Evolutionary conservation across 2,113 vertebrate genomes (phyloP).

Genomic region (Muntiacus muntjak): DNA sequence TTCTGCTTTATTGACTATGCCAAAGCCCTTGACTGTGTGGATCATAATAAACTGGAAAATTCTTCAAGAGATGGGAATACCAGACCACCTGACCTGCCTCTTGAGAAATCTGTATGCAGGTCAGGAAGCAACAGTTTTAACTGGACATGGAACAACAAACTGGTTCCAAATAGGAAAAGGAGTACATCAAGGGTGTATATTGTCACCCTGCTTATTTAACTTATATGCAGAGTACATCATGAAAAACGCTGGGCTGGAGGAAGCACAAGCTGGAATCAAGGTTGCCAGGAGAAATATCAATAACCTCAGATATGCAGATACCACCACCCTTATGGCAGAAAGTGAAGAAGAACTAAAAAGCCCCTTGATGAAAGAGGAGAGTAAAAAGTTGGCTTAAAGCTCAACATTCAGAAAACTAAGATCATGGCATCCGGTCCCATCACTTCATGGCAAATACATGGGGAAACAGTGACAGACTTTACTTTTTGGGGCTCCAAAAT

Average conservation of each 20-base stretch:
- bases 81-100: neutral
- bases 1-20: neutral
- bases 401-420: neutral
- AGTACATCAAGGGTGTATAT: neutral
- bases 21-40: neutral
- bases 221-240: neutral
- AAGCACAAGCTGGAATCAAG: neutral
- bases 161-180: neutral
- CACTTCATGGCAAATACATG: neutral
- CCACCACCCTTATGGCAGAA: neutral
- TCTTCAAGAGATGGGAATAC: neutral
- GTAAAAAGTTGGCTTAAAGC: neutral
- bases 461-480: neutral
- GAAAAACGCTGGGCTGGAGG: neutral
- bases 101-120: neutral
- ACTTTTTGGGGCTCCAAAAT: accelerated
- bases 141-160: neutral
- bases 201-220: neutral
- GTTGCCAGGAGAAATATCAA: neutral
- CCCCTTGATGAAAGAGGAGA: neutral
- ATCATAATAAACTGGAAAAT: neutral
- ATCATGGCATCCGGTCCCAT: neutral
- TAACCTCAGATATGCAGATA: neutral
- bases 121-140: neutral
- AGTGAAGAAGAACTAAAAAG: neutral